Conservation (phyloP, 2,113 vertebrate species). For the Rousettus leschenaultii region DNA sequence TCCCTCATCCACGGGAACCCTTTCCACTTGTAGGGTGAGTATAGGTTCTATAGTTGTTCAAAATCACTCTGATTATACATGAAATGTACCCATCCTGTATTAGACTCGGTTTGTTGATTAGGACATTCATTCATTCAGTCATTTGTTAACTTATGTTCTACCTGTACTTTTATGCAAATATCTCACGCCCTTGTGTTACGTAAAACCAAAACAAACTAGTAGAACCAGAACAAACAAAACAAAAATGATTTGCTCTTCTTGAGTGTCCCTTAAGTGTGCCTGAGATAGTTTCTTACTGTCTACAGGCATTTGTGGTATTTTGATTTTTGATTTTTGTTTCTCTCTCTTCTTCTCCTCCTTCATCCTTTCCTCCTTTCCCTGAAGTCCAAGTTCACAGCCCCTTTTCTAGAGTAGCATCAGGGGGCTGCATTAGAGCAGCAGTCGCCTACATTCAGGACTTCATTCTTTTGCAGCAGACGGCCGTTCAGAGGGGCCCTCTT, state of each 20-base stretch:
- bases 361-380: background rate
- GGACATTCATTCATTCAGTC: background rate
- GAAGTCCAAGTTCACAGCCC: background rate
- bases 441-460: background rate
- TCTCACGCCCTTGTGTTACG: background rate
- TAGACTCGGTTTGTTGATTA: background rate
- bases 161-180: background rate
- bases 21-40: background rate
- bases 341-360: background rate
- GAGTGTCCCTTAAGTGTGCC: background rate
- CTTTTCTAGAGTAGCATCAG: background rate
- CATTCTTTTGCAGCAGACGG: too few relatives aligned
- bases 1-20: background rate
- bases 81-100: background rate
- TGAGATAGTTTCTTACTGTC: background rate
- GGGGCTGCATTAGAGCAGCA: background rate
- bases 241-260: background rate
- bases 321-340: background rate
- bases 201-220: background rate
- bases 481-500: background rate
- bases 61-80: background rate
- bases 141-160: background rate
- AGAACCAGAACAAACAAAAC: background rate
- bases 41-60: background rate
- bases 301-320: background rate